These are phyloP conservation scores for Anguilla japonica DNA, from an alignment of 2,113 vertebrate species.

Conservation along the genomic window DNA sequence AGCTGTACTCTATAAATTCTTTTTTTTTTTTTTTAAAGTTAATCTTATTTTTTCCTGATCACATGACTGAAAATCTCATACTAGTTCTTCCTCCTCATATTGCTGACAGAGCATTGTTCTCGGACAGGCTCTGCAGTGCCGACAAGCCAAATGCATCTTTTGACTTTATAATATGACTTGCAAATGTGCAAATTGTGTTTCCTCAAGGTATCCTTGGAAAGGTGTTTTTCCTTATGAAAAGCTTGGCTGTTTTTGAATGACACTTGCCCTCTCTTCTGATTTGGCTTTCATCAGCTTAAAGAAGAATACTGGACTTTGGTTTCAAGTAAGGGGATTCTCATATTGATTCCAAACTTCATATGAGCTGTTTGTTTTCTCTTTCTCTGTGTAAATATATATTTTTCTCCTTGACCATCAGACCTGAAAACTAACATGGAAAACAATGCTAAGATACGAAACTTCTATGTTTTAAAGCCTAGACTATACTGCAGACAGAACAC, in stretches of 20 bases:
- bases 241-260: background rate
- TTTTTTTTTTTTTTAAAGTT: background rate
- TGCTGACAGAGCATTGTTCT: conserved; percentile 63
- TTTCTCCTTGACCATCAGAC: too few species aligned
- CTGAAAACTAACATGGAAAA: too few species aligned
- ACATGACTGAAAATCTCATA: conserved; percentile 47
- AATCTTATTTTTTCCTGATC: background rate
- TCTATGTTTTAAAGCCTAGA: too few species aligned
- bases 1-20: too few species aligned
- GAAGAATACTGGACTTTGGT: background rate
- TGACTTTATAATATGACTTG: conserved; percentile 42
- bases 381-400: background rate
- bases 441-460: too few species aligned
- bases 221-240: background rate
- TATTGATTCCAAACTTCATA: background rate
- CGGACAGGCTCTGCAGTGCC: conserved; percentile 44
- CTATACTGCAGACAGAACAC: too few species aligned
- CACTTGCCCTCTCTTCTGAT: background rate
- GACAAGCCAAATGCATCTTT: conserved; percentile 52
- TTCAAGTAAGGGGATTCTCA: background rate
- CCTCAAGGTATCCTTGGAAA: background rate
- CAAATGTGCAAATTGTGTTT: background rate
- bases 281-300: background rate
- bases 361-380: background rate
- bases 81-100: conserved; percentile 49